Conservation (phyloP, 2,888 invertebrate genomes). For the Drosophila imparisetae region DNA sequence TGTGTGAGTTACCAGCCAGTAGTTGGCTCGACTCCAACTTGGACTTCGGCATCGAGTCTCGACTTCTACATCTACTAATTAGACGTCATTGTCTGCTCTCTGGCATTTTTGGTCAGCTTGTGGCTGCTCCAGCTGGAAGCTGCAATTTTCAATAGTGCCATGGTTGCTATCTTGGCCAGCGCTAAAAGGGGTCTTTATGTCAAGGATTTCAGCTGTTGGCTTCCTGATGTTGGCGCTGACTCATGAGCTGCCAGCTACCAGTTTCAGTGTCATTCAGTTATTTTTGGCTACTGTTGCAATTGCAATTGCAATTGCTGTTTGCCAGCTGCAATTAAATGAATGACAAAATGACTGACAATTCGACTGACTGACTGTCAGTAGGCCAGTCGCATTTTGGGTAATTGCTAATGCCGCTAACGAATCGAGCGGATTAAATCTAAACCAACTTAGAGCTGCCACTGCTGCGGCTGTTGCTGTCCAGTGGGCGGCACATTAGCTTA, state of each 20-base stretch:
- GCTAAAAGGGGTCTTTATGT: slow-evolving; percentile 82
- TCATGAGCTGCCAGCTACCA: slow-evolving; percentile 46
- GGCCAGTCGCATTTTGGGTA: slow-evolving; percentile 63
- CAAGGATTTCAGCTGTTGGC: slow-evolving; percentile 74
- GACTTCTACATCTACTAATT: slow-evolving; percentile 61
- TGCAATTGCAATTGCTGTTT: slow-evolving; percentile 26
- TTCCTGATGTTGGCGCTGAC: slow-evolving; percentile 62
- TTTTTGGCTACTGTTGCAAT: slow-evolving; percentile 43
- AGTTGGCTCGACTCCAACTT: slow-evolving; percentile 10
- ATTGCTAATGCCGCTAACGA: slow-evolving; percentile 80
- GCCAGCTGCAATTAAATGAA: slow-evolving; percentile 75
- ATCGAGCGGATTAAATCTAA: slow-evolving; percentile 51
- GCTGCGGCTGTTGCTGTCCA: slow-evolving; percentile 51
- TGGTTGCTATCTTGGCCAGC: slow-evolving; percentile 72
- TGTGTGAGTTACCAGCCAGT: slow-evolving; percentile 28
- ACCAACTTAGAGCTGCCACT: slow-evolving; percentile 20
- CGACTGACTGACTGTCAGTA: slow-evolving; percentile 44
- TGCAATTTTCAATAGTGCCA: slow-evolving; percentile 46
- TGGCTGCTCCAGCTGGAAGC: slow-evolving; percentile 40
- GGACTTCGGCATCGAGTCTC: slow-evolving; percentile 21
- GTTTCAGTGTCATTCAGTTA: slow-evolving; percentile 45
- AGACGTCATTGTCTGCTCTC: slow-evolving; percentile 76
- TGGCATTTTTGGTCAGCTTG: slow-evolving; percentile 60
- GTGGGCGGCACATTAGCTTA: slow-evolving; percentile 77
- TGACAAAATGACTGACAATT: slow-evolving; percentile 79